Evolutionary conservation across 2,888 invertebrate species (phyloP).

Genomic region (Carabus problematicus): DNA sequence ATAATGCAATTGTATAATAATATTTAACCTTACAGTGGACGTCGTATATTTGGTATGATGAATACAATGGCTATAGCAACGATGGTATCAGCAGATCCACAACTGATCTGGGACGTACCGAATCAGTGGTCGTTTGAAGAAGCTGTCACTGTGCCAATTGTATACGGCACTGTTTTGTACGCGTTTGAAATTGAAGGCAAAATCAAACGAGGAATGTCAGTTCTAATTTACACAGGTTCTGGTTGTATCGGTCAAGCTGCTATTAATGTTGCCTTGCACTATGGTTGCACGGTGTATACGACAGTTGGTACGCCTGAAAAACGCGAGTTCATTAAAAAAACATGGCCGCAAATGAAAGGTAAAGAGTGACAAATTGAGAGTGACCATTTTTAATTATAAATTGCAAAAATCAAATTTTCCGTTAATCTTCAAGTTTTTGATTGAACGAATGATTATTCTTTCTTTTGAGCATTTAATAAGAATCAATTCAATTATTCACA

Average conservation of each 20-base stretch:
- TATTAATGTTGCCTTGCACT: constrained; percentile 72
- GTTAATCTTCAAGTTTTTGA: too few species aligned
- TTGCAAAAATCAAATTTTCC: too few species aligned
- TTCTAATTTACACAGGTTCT: constrained; percentile 67
- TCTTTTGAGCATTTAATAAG: too few species aligned
- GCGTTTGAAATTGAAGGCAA: constrained; percentile 59
- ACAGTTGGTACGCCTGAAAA: constrained; percentile 75
- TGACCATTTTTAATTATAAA: too few species aligned
- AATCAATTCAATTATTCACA: too few species aligned
- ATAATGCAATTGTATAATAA: neutral
- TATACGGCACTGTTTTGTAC: constrained; percentile 66
- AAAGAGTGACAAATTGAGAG: too few species aligned
- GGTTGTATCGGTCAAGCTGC: constrained; percentile 82
- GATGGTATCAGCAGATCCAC: constrained; percentile 64
- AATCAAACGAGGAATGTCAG: constrained; percentile 54
- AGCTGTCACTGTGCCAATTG: constrained; percentile 79
- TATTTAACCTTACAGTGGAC: constrained; percentile 58
- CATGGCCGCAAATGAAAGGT: constrained; percentile 59
- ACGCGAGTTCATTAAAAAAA: constrained; percentile 66
- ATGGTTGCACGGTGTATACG: constrained; percentile 72
- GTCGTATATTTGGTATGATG: constrained; percentile 72
- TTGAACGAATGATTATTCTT: too few species aligned
- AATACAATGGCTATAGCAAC: constrained; percentile 67
- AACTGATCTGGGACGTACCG: constrained; percentile 71
- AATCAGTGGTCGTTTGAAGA: constrained; percentile 76